Conservation (phyloP, 2,888 invertebrate species). For the Litoditis marina region DNA sequence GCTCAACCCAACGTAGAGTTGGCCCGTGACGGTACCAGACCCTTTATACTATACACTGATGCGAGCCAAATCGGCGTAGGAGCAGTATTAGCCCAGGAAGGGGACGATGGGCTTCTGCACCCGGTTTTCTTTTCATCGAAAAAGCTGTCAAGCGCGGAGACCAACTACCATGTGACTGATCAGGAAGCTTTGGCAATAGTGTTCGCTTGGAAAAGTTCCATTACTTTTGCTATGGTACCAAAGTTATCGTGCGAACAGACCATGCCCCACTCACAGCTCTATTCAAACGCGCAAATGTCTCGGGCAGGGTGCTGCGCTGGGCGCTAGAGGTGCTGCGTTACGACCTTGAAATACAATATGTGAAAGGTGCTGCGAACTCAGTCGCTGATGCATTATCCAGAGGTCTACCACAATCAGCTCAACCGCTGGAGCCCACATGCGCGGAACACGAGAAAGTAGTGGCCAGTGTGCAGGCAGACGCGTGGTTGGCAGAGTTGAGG, state of each 20-base stretch:
- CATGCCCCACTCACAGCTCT: not conserved
- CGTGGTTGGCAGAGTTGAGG: too few species aligned
- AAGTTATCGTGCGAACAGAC: not conserved
- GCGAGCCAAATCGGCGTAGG: constrained; percentile 28
- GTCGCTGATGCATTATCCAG: not conserved
- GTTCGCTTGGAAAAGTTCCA: not conserved
- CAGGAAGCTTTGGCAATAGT: too few species aligned
- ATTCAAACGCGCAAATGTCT: not conserved
- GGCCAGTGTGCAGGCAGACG: too few species aligned
- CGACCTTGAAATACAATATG: not conserved
- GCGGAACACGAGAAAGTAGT: too few species aligned
- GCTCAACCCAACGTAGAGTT: constrained; percentile 32
- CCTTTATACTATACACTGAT: constrained; percentile 32
- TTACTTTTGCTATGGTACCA: not conserved
- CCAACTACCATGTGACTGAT: too few species aligned
- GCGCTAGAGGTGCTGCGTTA: not conserved
- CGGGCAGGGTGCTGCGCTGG: not conserved
- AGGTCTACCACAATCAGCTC: too few species aligned
- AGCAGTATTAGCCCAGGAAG: too few species aligned
- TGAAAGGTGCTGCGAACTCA: not conserved
- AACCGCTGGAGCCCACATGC: too few species aligned
- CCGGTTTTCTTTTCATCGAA: constrained; percentile 21
- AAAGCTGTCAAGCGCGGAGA: constrained; percentile 24
- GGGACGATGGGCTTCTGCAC: too few species aligned
- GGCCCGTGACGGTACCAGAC: constrained; percentile 15